Conservation (phyloP, 2,888 invertebrate species). For the Xestia xanthographa region DNA sequence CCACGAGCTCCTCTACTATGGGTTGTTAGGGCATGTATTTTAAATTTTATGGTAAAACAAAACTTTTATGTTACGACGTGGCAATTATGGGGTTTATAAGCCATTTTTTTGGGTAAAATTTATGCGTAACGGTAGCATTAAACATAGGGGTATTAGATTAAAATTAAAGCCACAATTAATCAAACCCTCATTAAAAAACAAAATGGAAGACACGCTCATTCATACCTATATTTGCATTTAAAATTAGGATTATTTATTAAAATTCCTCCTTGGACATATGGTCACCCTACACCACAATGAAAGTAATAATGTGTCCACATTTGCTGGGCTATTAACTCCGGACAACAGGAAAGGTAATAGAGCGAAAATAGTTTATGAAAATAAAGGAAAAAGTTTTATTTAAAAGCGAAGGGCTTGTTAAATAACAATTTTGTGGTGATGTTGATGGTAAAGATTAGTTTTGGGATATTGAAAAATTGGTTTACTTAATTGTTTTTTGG, state of each 20-base stretch:
- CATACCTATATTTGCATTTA: constrained; percentile 51
- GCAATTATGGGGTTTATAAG: background rate
- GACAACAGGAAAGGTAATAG: constrained; percentile 76
- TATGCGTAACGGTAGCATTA: background rate
- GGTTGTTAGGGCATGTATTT: too few species aligned
- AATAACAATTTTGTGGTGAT: constrained; percentile 62
- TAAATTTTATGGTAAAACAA: too few species aligned
- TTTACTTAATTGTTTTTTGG: constrained; percentile 47
- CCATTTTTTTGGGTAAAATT: background rate
- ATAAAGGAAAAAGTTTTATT: constrained; percentile 58
- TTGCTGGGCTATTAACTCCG: constrained; percentile 82
- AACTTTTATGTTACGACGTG: background rate
- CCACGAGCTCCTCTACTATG: too few species aligned
- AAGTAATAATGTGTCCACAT: constrained; percentile 80
- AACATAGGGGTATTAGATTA: constrained; percentile 27
- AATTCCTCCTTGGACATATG: constrained; percentile 62
- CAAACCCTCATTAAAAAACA: constrained; percentile 40
- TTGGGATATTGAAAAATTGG: constrained; percentile 52
- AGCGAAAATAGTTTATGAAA: constrained; percentile 67
- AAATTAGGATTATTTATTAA: constrained; percentile 55
- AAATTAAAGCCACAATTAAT: constrained; percentile 41
- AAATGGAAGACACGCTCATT: constrained; percentile 24
- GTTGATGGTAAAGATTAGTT: constrained; percentile 46
- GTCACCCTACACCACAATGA: constrained; percentile 72
- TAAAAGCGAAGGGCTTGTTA: constrained; percentile 58